Percentiles rank a stretch among this genome's conserved stretches.
phyloP scores from a whole-genome alignment of 1,140 invertebrate genomes.

The Lanistes nyassanus region DNA sequence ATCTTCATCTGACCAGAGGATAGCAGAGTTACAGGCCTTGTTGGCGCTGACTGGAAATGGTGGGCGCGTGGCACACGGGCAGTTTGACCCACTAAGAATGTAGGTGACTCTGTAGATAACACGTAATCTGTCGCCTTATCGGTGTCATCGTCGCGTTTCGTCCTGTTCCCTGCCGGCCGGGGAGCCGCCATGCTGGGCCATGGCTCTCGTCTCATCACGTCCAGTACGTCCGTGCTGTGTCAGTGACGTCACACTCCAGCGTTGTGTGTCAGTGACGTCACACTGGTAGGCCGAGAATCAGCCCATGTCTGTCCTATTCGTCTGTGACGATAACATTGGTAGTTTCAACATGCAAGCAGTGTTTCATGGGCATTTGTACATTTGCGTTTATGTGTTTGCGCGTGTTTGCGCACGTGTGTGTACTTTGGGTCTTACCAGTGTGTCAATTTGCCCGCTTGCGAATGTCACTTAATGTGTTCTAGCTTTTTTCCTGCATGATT shows the following conservation, averaged over 20 bases:
- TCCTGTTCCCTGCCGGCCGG: not conserved
- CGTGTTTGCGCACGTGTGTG: not conserved
- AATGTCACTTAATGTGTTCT: too few species aligned
- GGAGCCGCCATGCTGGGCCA: too few species aligned
- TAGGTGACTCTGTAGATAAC: constrained; percentile 49
- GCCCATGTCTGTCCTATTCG: not conserved
- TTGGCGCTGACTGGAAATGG: constrained; percentile 43
- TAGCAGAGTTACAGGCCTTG: constrained; percentile 53
- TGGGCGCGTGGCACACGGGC: constrained; percentile 47
- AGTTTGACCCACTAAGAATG: constrained; percentile 45
- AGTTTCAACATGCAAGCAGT: too few species aligned
- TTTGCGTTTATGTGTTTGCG: not conserved
- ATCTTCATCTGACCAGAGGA: constrained; percentile 53
- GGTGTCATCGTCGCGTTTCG: not conserved
- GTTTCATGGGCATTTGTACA: not conserved
- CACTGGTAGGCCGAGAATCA: not conserved
- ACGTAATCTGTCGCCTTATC: not conserved
- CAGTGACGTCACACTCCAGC: not conserved
- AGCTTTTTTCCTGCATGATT: too few species aligned
- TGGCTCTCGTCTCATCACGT: not conserved
- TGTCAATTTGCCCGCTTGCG: too few species aligned
- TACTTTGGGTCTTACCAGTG: not conserved
- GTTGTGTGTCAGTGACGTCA: not conserved
- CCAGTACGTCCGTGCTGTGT: not conserved
- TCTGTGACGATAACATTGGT: too few species aligned